A percentile compares a stretch with the other conserved stretches of the same genome.
Conservation (phyloP, 2,113 vertebrate genomes). For the Halcyon malimbica region DNA sequence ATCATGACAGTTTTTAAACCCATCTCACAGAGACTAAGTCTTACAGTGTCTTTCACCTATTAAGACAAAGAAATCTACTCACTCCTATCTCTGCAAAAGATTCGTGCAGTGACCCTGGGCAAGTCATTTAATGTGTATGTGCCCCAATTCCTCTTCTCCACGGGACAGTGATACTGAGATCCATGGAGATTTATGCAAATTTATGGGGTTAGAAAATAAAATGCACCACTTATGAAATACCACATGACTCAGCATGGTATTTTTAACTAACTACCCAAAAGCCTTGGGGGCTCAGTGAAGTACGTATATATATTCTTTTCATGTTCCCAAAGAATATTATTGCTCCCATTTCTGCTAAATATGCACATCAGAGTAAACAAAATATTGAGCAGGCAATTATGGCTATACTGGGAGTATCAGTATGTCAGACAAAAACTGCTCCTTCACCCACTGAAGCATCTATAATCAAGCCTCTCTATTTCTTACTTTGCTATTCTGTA, state of each 20-base stretch:
- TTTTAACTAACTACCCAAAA: not conserved
- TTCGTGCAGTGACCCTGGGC: not conserved
- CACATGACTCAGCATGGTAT: conserved; percentile 13
- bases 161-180: not conserved
- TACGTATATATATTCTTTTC: not conserved
- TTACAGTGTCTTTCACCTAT: not conserved
- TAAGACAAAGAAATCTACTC: not conserved
- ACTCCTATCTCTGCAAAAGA: not conserved
- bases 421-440: conserved; percentile 30
- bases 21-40: not conserved
- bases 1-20: not conserved
- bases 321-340: not conserved
- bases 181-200: not conserved
- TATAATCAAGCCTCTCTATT: conserved; percentile 35
- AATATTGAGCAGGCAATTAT: conserved; percentile 11
- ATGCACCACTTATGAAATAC: not conserved
- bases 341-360: conserved; percentile 20
- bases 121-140: not conserved
- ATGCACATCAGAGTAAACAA: conserved; percentile 38
- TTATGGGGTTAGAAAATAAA: conserved; percentile 24
- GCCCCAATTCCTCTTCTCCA: not conserved
- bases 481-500: conserved; percentile 30
- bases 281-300: not conserved
- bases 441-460: conserved; percentile 38
- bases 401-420: conserved; percentile 10